Percentiles rank a stretch among this genome's conserved stretches.
Evolutionary conservation across 2,797 vertebrate genomes (phyloP).

Genomic region (Sarcoramphus papa): DNA sequence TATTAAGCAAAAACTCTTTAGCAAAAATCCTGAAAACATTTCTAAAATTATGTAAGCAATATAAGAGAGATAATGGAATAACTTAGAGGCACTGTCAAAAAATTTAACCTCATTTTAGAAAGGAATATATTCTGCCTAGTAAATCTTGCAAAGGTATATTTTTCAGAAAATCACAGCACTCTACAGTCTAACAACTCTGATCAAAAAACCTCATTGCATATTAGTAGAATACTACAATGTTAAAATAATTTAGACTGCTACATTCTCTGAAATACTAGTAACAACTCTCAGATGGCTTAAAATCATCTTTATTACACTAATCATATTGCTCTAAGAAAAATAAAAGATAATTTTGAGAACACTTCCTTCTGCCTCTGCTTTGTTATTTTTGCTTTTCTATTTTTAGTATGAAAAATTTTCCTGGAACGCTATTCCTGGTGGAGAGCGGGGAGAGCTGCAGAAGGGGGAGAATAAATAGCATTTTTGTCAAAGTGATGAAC

Average conservation of each 20-base stretch:
- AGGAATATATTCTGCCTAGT: background rate
- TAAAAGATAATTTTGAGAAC: background rate
- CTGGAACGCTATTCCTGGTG: background rate
- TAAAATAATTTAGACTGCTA: background rate
- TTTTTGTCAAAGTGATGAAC: background rate
- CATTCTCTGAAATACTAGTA: background rate
- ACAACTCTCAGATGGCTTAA: background rate
- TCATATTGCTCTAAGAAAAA: background rate
- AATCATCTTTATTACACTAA: background rate
- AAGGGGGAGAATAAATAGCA: background rate
- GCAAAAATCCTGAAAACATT: background rate
- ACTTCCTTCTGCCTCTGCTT: background rate
- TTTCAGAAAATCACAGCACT: background rate
- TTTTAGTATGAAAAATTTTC: background rate
- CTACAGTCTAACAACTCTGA: background rate
- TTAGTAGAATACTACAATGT: background rate
- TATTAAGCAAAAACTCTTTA: background rate
- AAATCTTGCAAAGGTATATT: background rate
- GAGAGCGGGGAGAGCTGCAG: background rate
- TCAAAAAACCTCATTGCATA: background rate
- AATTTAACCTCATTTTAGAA: background rate
- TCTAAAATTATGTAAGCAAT: background rate
- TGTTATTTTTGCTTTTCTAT: background rate
- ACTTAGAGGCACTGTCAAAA: background rate
- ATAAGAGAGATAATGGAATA: background rate